Evolutionary conservation across 2,113 vertebrate genomes (phyloP).

Genomic region (Ranitomeya imitator): DNA sequence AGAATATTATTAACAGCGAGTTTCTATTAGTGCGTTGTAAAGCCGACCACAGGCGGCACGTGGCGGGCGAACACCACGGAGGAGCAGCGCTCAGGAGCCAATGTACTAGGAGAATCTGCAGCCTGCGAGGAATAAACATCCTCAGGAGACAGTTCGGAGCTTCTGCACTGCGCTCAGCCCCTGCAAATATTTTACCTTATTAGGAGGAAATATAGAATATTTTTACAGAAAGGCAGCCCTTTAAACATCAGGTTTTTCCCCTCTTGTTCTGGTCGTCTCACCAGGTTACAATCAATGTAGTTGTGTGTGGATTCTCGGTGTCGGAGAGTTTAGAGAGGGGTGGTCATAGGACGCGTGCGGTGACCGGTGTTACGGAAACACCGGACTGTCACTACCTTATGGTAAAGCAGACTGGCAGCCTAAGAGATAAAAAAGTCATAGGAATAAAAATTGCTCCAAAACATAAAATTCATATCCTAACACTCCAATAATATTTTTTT

Average conservation of each 20-base stretch:
- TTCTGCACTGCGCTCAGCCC: slow-evolving; percentile 75
- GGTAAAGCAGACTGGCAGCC: not conserved
- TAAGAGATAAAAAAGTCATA: too few relatives aligned
- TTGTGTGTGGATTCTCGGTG: slow-evolving; percentile 28
- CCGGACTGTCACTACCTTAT: not conserved
- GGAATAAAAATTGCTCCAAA: too few relatives aligned
- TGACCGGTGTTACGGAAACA: not conserved
- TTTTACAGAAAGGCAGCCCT: slow-evolving; percentile 81
- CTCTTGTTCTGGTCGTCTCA: slow-evolving; percentile 76
- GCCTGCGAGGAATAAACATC: slow-evolving; percentile 45
- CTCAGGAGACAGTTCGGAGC: slow-evolving; percentile 16
- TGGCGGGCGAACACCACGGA: not conserved
- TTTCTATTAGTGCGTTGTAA: slow-evolving; percentile 10
- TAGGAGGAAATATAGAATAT: slow-evolving; percentile 86
- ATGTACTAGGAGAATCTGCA: slow-evolving; percentile 48
- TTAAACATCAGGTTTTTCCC: slow-evolving; percentile 69
- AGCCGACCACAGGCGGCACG: not conserved
- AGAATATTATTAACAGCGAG: slow-evolving; percentile 36
- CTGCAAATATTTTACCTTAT: slow-evolving; percentile 88
- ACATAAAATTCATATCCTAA: too few relatives aligned
- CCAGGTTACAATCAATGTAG: slow-evolving; percentile 70
- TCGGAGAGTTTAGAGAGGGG: slow-evolving; percentile 21
- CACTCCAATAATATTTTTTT: too few relatives aligned
- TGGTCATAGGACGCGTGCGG: not conserved
- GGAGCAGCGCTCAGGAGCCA: slow-evolving; percentile 9